Percentiles rank a stretch among this genome's conserved stretches.
These are phyloP conservation scores for Tyrannus savana DNA, from an alignment of 2,113 vertebrate genomes.

Conservation along the genomic window DNA sequence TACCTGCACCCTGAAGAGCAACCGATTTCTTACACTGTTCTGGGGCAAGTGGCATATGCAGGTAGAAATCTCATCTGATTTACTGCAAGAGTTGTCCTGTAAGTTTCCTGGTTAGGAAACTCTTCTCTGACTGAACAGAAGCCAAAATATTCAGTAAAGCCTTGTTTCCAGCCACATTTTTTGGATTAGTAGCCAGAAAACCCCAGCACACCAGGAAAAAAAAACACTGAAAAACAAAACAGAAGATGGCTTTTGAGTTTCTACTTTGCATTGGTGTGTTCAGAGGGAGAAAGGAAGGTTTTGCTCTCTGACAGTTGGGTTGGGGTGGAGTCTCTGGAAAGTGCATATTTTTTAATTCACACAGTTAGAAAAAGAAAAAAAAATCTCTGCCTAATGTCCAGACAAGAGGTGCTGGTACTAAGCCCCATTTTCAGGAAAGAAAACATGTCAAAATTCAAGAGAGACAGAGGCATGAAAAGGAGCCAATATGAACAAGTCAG, in stretches of 20 bases:
- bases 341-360: neutral
- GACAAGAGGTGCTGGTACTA: neutral
- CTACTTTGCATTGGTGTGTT: neutral
- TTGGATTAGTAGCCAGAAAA: neutral
- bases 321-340: neutral
- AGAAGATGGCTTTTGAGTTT: neutral
- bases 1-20: neutral
- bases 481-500: neutral
- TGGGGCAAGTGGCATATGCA: neutral
- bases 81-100: neutral
- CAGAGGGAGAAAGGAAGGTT: neutral
- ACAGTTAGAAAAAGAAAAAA: neutral
- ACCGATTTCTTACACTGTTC: neutral
- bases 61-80: neutral
- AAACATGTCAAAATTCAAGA: neutral
- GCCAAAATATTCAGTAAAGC: neutral
- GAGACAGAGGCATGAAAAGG: neutral
- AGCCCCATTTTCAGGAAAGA: neutral
- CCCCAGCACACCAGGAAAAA: neutral
- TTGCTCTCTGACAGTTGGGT: neutral
- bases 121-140: neutral
- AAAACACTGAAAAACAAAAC: neutral
- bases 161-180: neutral
- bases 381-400: neutral
- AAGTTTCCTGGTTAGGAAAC: neutral